Evolutionary conservation across 2,888 invertebrate species (phyloP), one percentile per base, ranked within the genome.

Genomic region (Meiosimyza decipiens): DNA sequence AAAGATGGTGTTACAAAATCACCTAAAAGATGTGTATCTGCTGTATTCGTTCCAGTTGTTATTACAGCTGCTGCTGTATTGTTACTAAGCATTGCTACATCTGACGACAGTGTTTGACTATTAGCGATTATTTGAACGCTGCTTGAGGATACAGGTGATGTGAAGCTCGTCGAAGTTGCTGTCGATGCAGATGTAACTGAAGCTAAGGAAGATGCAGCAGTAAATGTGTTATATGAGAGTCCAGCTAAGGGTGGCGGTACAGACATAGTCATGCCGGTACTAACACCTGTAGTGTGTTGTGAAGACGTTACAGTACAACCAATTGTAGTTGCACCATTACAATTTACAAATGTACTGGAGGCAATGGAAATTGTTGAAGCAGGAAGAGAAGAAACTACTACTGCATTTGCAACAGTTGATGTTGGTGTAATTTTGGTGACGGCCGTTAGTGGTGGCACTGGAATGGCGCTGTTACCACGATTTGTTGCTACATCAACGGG

Each of bases 1-100:
- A 84, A 62, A 7, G 78, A 80, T 1, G 82, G 80, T 9, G 84
- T 83, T 2, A 84, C 79, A 70, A 89, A 80, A 12, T 83, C 75
- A 18, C 88, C 88, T 71, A 88, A 79, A 76, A 88, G 88, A 76
- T 88, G 88, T 15, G 74, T 76, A 49, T 78, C 33, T 85, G 80
- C 9, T 85, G 82, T 59, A 6, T 69, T 55, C 59, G 62, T 12
- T 13, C 72, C 15, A 18, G 47, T 73, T 16, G 74, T 12, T 7
- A 77, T 28, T 3, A 73, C 51, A 11, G 57, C 60, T 9, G 73
- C 60, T 28, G 71, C 64, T n/a, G 64, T 67, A 64, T 16, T 49
- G 62, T 28, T 6, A 67, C 59, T 54, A 71, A 16, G 9, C 59
- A 6, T 18, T 51, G 59, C 22, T 16, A 11, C 28, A 49, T 52